These are phyloP conservation scores for Bombus affinis DNA, from an alignment of 1,140 invertebrate species.

Conservation along the genomic window DNA sequence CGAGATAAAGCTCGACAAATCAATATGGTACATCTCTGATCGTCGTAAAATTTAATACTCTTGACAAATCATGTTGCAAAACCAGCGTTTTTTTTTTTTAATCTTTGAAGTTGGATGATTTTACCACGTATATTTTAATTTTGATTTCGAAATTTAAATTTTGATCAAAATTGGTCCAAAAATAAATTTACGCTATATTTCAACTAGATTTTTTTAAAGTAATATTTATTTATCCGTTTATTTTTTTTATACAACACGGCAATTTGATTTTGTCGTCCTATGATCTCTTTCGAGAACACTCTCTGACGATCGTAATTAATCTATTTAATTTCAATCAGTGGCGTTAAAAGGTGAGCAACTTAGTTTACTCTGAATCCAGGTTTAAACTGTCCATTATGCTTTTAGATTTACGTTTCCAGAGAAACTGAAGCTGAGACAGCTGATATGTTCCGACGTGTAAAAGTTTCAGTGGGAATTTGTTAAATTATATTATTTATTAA, in stretches of 20 bases:
- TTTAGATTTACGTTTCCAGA: neutral
- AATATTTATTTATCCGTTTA: neutral
- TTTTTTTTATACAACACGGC: no score
- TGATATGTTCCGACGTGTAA: no score
- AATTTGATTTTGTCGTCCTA: neutral
- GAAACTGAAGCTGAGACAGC: no score
- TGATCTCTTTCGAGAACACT: neutral
- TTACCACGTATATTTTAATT: neutral
- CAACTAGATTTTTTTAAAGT: no score
- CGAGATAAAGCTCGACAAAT: conserved; percentile 24
- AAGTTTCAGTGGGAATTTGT: no score
- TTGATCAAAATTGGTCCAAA: neutral
- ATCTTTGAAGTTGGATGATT: no score
- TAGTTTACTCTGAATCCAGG: neutral
- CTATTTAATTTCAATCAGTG: neutral
- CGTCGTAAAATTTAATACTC: conserved; percentile 10
- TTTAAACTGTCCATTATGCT: neutral
- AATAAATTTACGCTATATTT: neutral
- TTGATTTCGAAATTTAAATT: no score
- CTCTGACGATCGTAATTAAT: conserved; percentile 1
- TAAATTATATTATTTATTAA: neutral
- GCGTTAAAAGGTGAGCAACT: neutral
- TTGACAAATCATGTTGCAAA: neutral
- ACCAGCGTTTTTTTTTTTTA: neutral
- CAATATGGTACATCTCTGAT: conserved; percentile 7